phyloP scores from a whole-genome alignment of 2,888 invertebrate genomes.

The Alloplasta piceator region DNA sequence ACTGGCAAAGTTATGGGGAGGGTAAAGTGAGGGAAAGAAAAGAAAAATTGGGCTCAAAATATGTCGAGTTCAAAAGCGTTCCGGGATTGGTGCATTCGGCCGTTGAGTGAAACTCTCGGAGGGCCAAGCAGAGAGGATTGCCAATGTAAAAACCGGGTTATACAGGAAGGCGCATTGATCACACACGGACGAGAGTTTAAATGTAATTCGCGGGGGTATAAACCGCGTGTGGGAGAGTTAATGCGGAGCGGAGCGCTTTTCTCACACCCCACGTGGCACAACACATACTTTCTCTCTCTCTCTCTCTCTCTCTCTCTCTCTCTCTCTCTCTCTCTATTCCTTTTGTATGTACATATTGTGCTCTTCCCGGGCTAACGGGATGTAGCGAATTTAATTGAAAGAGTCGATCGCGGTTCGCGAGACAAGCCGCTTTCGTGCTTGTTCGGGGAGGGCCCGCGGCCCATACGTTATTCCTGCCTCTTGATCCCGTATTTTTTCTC shows the following conservation, averaged over 20 bases:
- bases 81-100: slow-evolving; percentile 53
- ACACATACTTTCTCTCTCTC: slow-evolving; percentile 61
- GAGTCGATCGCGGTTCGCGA: slow-evolving; percentile 71
- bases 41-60: slow-evolving; percentile 35
- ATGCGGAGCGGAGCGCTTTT: slow-evolving; percentile 55
- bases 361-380: slow-evolving; percentile 56
- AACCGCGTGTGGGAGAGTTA: slow-evolving; percentile 55
- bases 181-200: slow-evolving; percentile 43
- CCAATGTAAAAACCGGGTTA: slow-evolving; percentile 21
- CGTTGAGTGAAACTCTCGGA: slow-evolving; percentile 51
- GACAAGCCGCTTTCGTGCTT: slow-evolving; percentile 67
- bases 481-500: not conserved
- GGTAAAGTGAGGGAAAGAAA: not conserved
- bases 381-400: slow-evolving; percentile 74
- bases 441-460: slow-evolving; percentile 52
- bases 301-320: slow-evolving; percentile 26
- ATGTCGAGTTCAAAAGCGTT: slow-evolving; percentile 28
- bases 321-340: slow-evolving; percentile 22
- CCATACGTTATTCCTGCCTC: slow-evolving; percentile 60
- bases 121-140: slow-evolving; percentile 36
- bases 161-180: slow-evolving; percentile 39
- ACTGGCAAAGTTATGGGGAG: not conserved
- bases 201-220: slow-evolving; percentile 53
- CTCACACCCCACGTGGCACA: slow-evolving; percentile 53
- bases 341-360: slow-evolving; percentile 62